Percentiles rank a stretch among this genome's conserved stretches.
phyloP scores from a whole-genome alignment of 2,888 invertebrate genomes.

The Andrena marginata region DNA sequence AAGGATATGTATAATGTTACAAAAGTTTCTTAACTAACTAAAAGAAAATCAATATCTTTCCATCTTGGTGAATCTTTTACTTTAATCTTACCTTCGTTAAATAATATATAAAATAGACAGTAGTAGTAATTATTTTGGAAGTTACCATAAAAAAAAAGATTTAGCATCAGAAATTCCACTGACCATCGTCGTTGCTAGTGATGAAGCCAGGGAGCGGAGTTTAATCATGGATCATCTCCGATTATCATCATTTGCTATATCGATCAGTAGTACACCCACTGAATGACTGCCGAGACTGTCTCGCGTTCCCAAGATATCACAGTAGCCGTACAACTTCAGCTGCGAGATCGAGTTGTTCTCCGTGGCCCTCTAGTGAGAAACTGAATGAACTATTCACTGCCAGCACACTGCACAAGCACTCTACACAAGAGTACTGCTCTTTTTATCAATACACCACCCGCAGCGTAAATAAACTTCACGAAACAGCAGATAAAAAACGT shows the following conservation, averaged over 20 bases:
- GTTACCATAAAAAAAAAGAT: conserved; percentile 20
- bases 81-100: too few relatives aligned
- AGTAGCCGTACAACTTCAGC: neutral
- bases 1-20: too few relatives aligned
- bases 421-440: too few relatives aligned
- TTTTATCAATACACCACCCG: too few relatives aligned
- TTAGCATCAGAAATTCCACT: conserved; percentile 80
- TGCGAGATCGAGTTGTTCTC: conserved; percentile 45
- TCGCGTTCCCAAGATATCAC: conserved; percentile 9
- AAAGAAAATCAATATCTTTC: too few relatives aligned
- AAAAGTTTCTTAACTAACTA: too few relatives aligned
- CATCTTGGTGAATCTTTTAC: too few relatives aligned
- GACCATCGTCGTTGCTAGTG: conserved; percentile 76
- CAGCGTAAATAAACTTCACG: too few relatives aligned
- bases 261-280: conserved; percentile 83
- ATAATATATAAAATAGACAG: neutral
- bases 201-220: conserved; percentile 75
- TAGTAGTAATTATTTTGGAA: neutral
- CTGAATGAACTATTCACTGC: conserved; percentile 32
- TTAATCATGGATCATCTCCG: conserved; percentile 82
- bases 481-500: too few relatives aligned
- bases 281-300: conserved; percentile 68
- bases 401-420: neutral
- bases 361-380: conserved; percentile 44
- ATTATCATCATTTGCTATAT: conserved; percentile 81